Conservation (phyloP, 1,140 invertebrate genomes). For the Acromyrmex echinatior region DNA sequence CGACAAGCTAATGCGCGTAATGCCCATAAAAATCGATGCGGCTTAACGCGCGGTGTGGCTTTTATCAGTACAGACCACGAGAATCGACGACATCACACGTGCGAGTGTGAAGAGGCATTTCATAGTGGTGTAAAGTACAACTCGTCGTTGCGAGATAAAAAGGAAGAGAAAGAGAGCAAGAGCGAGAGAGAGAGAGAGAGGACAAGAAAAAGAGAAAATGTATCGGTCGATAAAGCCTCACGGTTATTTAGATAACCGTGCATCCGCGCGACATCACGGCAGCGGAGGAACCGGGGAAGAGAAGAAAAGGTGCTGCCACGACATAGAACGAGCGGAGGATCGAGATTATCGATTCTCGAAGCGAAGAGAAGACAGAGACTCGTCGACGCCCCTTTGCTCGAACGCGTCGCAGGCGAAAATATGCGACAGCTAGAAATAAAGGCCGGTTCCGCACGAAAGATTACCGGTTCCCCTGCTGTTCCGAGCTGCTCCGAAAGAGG, state of each 20-base stretch:
- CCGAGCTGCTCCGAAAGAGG: conserved; percentile 30
- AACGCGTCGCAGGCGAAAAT: conserved; percentile 57
- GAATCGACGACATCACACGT: conserved; percentile 22
- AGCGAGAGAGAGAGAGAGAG: too few relatives aligned
- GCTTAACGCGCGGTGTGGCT: conserved; percentile 37
- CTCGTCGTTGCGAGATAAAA: conserved; percentile 17
- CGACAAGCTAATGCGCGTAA: conserved; percentile 43
- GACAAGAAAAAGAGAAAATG: conserved; percentile 40
- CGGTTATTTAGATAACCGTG: conserved; percentile 69
- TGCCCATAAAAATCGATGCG: conserved; percentile 44
- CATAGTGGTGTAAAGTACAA: conserved; percentile 49
- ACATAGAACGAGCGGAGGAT: conserved; percentile 45
- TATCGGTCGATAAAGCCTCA: conserved; percentile 65
- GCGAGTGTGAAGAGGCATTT: conserved; percentile 39
- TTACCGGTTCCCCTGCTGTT: conserved; percentile 74
- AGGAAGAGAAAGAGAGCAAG: background rate
- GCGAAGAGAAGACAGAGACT: conserved; percentile 21
- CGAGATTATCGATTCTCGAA: conserved; percentile 73
- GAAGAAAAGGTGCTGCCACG: conserved; percentile 3
- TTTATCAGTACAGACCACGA: conserved; percentile 28
- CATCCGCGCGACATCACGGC: conserved; percentile 49
- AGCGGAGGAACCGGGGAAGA: conserved; percentile 22
- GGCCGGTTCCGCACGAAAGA: conserved; percentile 77
- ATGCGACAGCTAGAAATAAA: conserved; percentile 77
- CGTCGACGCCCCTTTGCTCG: conserved; percentile 36